phyloP scores from a whole-genome alignment of 2,888 invertebrate genomes.

The Diloba caeruleocephala region DNA sequence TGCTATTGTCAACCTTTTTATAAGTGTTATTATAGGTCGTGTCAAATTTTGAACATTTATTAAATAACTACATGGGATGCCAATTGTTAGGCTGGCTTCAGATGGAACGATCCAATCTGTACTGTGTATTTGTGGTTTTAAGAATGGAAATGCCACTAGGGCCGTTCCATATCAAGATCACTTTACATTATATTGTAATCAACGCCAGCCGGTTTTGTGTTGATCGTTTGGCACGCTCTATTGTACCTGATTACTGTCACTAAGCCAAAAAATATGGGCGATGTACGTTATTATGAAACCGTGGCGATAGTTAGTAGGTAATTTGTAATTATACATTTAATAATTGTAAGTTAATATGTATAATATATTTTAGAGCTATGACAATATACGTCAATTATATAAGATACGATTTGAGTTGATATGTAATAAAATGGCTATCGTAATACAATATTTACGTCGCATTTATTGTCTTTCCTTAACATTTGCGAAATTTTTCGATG shows the following conservation, averaged over 20 bases:
- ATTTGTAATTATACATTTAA: slow-evolving; percentile 60
- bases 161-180: slow-evolving; percentile 25
- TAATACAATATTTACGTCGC: slow-evolving; percentile 55
- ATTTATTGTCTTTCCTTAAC: slow-evolving; percentile 48
- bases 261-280: slow-evolving; percentile 73
- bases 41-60: slow-evolving; percentile 65
- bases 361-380: slow-evolving; percentile 73
- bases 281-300: slow-evolving; percentile 66
- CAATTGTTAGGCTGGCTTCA: slow-evolving; percentile 32
- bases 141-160: slow-evolving; percentile 28
- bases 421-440: slow-evolving; percentile 53
- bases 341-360: slow-evolving; percentile 68
- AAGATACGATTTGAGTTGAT: slow-evolving; percentile 72
- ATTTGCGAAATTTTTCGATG: slow-evolving; percentile 41
- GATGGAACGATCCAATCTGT: slow-evolving; percentile 31
- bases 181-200: slow-evolving; percentile 11
- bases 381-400: slow-evolving; percentile 84
- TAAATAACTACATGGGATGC: slow-evolving; percentile 6
- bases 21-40: slow-evolving; percentile 75
- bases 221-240: slow-evolving; percentile 76
- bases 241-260: slow-evolving; percentile 78
- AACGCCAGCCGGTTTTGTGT: slow-evolving; percentile 37
- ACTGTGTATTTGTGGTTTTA: slow-evolving; percentile 49
- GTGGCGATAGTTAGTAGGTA: slow-evolving; percentile 72
- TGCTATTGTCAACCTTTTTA: slow-evolving; percentile 62